Evolutionary conservation across 2,113 vertebrate species (phyloP).

Genomic region (Puffinus mauretanicus): DNA sequence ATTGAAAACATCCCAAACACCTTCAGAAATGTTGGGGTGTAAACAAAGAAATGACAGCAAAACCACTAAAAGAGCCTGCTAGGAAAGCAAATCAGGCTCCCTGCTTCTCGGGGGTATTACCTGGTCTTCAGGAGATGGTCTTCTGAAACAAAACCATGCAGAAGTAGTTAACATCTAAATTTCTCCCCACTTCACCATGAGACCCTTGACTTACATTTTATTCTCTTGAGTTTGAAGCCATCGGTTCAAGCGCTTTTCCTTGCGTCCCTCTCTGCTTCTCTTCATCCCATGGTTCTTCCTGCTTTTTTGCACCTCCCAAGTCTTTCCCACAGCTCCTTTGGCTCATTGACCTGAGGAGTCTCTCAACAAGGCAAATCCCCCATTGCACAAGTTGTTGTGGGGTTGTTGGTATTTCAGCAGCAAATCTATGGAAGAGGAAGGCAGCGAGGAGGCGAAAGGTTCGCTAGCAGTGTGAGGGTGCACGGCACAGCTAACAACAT

Average conservation of each 20-base stretch:
- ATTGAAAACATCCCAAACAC: background rate
- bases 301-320: background rate
- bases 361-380: background rate
- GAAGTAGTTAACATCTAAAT: background rate
- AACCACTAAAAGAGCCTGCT: background rate
- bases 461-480: background rate
- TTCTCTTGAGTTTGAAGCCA: background rate
- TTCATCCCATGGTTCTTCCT: background rate
- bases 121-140: background rate
- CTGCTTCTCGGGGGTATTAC: background rate
- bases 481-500: background rate
- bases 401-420: background rate
- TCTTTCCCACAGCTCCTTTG: background rate
- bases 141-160: background rate
- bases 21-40: background rate
- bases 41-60: background rate
- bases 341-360: background rate
- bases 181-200: background rate
- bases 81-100: background rate
- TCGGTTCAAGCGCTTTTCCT: background rate
- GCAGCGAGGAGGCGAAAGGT: fast-evolving
- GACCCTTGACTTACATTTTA: background rate
- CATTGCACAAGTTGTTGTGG: background rate
- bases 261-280: background rate
- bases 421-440: background rate